Evolutionary conservation across 2,888 invertebrate genomes (phyloP), one percentile per base, ranked within the genome.

Genomic region (Rhagonycha fulva): DNA sequence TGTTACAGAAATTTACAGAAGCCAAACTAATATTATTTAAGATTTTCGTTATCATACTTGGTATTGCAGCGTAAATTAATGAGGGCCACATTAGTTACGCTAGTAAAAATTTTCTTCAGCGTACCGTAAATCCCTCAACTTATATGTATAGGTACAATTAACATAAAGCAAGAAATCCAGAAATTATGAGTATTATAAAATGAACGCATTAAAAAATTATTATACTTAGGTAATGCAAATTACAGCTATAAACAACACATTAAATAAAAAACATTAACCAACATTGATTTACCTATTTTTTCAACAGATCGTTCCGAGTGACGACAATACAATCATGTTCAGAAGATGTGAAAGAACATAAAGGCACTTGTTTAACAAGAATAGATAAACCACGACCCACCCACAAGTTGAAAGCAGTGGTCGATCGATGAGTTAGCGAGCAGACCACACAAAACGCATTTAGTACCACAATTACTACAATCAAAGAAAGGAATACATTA

Each of bases 331-430:
- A n/a, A n/a, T n/a, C n/a, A 69, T 30, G 69, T 62, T 69, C 30
- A 32, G 68, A 73, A 73, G 73, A 73, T 69, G 69, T 68, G 68
- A 61, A 62, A 73, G 62, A 68, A 74, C 70, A 70, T 68, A 73
- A 73, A 73, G 61, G 66, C 70, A 70, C 63, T 70, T 74, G 74
- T 74, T 74, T 24, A 74, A 74, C 74, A 74, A 74, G 74, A 74
- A 74, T 62, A 61, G 68, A 68, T 19, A 69, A 70, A 70, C 70
- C 70, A 70, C 74, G 74, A 74, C 74, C 68, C 74, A 68, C 74
- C 74, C 74, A 74, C 74, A 60, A 19, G 62, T 70, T 70, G 69
- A 62, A 68, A 74, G 74, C 28, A 72, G 74, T 61, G 66, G 72
- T 68, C 63, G 74, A 74, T 74, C 74, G 74, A 74, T 74, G 70